These are phyloP conservation scores for Formica selysi DNA, from an alignment of 1,140 invertebrate species.

Conservation along the genomic window DNA sequence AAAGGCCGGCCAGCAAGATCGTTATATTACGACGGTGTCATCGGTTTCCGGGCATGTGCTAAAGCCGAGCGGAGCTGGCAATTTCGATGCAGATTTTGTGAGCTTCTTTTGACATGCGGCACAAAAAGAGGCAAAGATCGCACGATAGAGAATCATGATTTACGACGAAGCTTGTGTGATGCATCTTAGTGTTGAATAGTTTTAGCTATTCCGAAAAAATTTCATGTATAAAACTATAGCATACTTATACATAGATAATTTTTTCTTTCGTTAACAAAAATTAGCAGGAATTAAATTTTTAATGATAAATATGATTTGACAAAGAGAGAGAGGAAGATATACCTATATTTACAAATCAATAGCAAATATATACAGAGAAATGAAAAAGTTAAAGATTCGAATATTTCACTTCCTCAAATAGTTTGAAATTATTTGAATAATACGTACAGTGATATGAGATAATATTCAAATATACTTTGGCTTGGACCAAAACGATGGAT, in stretches of 20 bases:
- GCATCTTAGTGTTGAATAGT: neutral
- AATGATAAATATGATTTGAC: neutral
- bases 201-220: neutral
- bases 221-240: neutral
- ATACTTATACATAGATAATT: neutral
- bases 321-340: neutral
- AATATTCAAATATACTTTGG: neutral
- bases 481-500: neutral
- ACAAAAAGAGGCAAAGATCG: constrained; percentile 33
- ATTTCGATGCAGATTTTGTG: constrained; percentile 73
- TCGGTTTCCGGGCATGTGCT: constrained; percentile 56
- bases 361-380: neutral
- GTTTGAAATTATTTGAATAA: constrained; percentile 8
- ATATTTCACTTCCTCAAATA: neutral
- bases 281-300: neutral
- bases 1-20: constrained; percentile 66
- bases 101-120: constrained; percentile 59
- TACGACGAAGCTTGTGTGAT: constrained; percentile 12
- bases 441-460: neutral
- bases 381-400: neutral
- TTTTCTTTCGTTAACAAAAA: neutral
- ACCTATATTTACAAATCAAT: neutral
- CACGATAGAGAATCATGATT: constrained; percentile 43
- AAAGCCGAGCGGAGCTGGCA: constrained; percentile 66
- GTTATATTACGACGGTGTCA: constrained; percentile 63